These are phyloP conservation scores for Solea solea DNA, from an alignment of 2,113 vertebrate genomes.

Conservation along the genomic window DNA sequence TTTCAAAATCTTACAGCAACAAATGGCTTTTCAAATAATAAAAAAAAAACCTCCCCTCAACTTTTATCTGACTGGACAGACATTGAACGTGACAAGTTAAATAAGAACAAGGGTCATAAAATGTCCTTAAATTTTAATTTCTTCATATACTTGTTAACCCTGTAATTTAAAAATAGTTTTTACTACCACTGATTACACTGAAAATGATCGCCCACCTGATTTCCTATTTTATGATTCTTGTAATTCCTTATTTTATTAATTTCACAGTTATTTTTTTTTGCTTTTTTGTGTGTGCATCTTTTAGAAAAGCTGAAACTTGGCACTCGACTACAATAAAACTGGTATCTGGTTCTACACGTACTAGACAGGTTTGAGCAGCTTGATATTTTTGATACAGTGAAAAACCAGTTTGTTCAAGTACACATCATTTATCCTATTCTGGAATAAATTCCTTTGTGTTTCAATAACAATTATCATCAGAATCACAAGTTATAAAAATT, in stretches of 20 bases:
- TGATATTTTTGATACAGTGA: neutral
- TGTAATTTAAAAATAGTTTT: neutral
- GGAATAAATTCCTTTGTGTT: constrained; percentile 20
- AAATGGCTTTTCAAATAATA: neutral
- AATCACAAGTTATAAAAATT: constrained; percentile 41
- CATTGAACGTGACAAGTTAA: neutral
- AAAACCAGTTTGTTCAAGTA: neutral
- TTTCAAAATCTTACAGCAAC: constrained; percentile 23
- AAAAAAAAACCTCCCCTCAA: neutral
- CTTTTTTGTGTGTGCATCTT: too few species aligned
- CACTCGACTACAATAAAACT: neutral
- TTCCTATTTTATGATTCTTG: neutral
- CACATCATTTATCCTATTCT: constrained; percentile 22
- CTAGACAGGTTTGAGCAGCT: neutral
- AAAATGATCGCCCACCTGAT: neutral
- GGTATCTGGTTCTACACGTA: neutral
- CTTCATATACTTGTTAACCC: neutral
- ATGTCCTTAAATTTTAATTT: neutral
- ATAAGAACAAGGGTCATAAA: neutral
- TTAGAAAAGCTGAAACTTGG: neutral
- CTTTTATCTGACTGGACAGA: neutral
- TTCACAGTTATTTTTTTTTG: neutral
- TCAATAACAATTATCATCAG: constrained; percentile 13
- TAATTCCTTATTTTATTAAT: neutral
- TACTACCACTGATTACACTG: neutral